Percentiles rank a stretch among this genome's conserved stretches.
Evolutionary conservation across 1,140 invertebrate species (phyloP).

Genomic region (Drosophila subpulchrella): DNA sequence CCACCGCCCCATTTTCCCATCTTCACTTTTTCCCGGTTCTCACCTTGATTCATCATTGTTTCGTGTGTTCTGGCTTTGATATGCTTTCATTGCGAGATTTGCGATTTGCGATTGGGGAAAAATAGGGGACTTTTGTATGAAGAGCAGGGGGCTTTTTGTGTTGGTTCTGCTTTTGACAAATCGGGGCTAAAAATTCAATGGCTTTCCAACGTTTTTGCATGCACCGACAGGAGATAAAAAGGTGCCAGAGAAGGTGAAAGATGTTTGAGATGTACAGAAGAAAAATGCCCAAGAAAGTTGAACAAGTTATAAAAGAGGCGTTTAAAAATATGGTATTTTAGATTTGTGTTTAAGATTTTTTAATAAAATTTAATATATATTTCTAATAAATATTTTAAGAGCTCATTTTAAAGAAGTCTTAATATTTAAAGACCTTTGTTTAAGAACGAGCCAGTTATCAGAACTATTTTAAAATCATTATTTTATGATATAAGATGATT

Average conservation of each 20-base stretch:
- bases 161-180: conserved; percentile 59
- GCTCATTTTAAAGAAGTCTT: no score
- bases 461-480: no score
- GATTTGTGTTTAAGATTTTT: background rate
- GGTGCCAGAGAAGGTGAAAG: background rate
- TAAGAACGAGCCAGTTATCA: no score
- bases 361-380: no score
- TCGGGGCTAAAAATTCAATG: conserved; percentile 63
- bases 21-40: conserved; percentile 21
- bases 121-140: background rate
- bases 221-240: conserved; percentile 15
- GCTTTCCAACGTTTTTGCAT: conserved; percentile 27
- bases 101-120: conserved; percentile 35
- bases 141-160: background rate
- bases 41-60: conserved; percentile 53
- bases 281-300: background rate
- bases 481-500: no score
- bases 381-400: no score
- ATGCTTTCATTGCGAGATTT: conserved; percentile 47
- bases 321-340: no score
- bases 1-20: conserved; percentile 1
- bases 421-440: no score
- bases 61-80: conserved; percentile 54
- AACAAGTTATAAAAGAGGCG: background rate
- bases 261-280: background rate